Conservation (phyloP, 2,113 vertebrate genomes). For the Rutilus rutilus region DNA sequence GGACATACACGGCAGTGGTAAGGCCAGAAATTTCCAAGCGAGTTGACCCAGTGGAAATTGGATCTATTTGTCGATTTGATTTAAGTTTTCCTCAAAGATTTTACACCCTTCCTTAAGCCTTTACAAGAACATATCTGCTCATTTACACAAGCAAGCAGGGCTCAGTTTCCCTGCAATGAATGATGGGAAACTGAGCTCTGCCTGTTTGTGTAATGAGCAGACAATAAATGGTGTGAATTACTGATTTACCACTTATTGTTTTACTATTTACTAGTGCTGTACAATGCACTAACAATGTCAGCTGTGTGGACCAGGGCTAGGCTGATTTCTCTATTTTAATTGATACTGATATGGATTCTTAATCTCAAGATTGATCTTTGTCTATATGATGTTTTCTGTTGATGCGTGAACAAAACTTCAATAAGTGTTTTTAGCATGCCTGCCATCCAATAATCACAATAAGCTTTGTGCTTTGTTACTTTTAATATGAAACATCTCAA, state of each 20-base stretch:
- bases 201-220: background rate
- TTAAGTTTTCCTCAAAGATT: background rate
- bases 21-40: conserved; percentile 18
- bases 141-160: background rate
- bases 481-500: too few species aligned
- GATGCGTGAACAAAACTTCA: too few species aligned
- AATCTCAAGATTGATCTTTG: too few species aligned
- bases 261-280: background rate
- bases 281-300: background rate
- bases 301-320: too few species aligned
- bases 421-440: too few species aligned
- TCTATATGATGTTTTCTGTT: too few species aligned
- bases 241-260: background rate
- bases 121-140: background rate
- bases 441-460: too few species aligned
- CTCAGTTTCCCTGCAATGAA: too few species aligned
- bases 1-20: background rate
- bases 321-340: too few species aligned
- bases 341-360: too few species aligned
- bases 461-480: too few species aligned
- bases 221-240: background rate
- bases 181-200: too few species aligned
- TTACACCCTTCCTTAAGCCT: background rate
- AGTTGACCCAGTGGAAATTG: conserved; percentile 2
- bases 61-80: background rate